Percentiles rank a stretch among this genome's conserved stretches.
Evolutionary conservation across 2,113 vertebrate genomes (phyloP).

Genomic region (Sapayoa aenigma): DNA sequence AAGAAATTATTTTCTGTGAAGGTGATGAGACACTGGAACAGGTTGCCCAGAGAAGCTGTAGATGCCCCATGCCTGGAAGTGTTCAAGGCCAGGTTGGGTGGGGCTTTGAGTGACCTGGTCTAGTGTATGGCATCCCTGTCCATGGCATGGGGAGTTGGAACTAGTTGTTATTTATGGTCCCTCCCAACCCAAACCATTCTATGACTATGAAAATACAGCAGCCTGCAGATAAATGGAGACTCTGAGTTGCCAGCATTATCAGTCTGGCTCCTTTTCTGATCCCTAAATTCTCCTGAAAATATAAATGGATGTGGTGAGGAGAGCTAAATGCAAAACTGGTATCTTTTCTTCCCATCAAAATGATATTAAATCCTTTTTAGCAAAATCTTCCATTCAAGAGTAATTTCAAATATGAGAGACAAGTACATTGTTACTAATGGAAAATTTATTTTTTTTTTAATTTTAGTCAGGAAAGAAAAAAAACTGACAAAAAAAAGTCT

Average conservation of each 20-base stretch:
- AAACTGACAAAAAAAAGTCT: background rate
- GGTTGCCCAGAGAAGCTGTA: background rate
- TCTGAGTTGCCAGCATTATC: background rate
- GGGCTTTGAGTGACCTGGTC: background rate
- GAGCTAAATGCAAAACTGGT: background rate
- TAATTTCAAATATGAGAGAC: background rate
- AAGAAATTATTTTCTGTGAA: background rate
- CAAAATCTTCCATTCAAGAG: background rate
- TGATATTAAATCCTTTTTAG: background rate
- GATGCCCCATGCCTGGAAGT: background rate
- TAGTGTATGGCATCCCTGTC: background rate
- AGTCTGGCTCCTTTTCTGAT: background rate
- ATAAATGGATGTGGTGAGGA: background rate
- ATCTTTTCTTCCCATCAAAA: background rate
- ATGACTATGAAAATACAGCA: background rate
- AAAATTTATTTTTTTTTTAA: background rate
- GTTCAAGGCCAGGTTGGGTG: background rate
- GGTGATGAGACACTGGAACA: background rate
- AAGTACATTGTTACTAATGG: background rate
- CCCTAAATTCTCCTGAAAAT: background rate
- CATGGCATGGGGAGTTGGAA: no score
- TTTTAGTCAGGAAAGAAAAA: background rate
- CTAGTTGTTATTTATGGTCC: background rate
- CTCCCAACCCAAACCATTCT: background rate
- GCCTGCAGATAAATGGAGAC: background rate